phyloP scores from a whole-genome alignment of 2,113 vertebrate genomes.

The Taurulus bubalis region DNA sequence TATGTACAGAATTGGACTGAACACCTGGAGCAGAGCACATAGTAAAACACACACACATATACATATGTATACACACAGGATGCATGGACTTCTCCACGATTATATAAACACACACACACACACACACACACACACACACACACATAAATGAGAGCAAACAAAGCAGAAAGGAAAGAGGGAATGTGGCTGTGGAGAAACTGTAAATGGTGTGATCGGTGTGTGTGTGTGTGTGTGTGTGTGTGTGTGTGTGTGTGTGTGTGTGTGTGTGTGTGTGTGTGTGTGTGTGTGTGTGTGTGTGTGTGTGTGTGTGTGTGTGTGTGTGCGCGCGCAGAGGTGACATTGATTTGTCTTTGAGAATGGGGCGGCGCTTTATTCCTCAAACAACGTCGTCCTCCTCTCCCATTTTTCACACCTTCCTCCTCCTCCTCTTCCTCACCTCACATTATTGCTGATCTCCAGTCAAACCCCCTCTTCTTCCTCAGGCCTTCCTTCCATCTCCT shows the following conservation, averaged over 20 bases:
- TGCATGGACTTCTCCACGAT: too few relatives aligned
- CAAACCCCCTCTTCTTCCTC: too few relatives aligned
- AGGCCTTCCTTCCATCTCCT: too few relatives aligned
- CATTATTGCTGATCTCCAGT: too few relatives aligned
- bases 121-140: neutral
- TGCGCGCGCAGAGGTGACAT: slow-evolving; percentile 63
- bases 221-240: slow-evolving; percentile 4
- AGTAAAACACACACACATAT: neutral
- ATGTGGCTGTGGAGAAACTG: neutral
- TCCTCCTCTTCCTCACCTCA: neutral
- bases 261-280: neutral
- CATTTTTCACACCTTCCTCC: neutral
- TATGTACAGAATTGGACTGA: neutral
- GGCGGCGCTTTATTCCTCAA: slow-evolving; percentile 5
- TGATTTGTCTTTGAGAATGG: slow-evolving; percentile 66
- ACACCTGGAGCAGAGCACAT: neutral
- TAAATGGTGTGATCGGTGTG: slow-evolving; percentile 25
- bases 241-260: neutral
- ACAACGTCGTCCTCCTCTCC: slow-evolving; percentile 5
- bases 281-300: neutral
- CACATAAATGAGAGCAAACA: neutral
- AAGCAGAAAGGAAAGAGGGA: slow-evolving; percentile 10
- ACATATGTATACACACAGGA: too few relatives aligned
- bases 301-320: slow-evolving; percentile 25
- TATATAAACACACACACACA: neutral